Conservation (phyloP, 2,888 invertebrate genomes). For the Sicus ferrugineus region DNA sequence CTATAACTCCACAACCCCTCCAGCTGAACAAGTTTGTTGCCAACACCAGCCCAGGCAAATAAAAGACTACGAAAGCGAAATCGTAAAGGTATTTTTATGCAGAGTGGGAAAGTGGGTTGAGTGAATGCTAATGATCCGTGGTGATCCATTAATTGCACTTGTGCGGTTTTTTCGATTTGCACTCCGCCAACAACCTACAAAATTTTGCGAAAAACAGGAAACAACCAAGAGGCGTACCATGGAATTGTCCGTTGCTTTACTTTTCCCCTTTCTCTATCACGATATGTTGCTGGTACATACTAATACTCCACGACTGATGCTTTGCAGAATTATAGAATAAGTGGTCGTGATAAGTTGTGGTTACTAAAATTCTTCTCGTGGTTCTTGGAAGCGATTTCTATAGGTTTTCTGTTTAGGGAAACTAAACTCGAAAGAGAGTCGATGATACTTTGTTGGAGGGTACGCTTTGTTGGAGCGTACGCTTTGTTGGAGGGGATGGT, state of each 20-base stretch:
- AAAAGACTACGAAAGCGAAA: neutral
- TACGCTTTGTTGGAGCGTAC: too few species aligned
- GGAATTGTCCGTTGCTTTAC: too few species aligned
- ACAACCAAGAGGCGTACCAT: neutral
- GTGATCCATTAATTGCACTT: constrained; percentile 5
- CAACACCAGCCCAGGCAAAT: neutral
- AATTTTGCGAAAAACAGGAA: neutral
- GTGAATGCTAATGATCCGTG: neutral
- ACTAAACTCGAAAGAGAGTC: too few species aligned
- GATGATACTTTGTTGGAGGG: too few species aligned
- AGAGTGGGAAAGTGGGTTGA: neutral
- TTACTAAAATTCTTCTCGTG: neutral
- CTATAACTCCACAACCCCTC: too few species aligned
- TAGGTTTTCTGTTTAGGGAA: neutral
- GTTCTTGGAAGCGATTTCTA: neutral
- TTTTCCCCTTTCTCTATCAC: too few species aligned
- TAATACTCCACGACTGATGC: too few species aligned
- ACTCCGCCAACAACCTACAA: neutral
- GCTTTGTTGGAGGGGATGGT: too few species aligned
- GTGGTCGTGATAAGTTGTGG: too few species aligned
- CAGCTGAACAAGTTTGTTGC: constrained; percentile 1
- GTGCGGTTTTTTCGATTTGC: constrained; percentile 6
- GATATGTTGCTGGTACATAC: too few species aligned
- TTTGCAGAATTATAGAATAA: too few species aligned
- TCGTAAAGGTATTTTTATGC: neutral